Evolutionary conservation across 2,113 vertebrate genomes (phyloP).

Genomic region (Ochotona curzoniae): DNA sequence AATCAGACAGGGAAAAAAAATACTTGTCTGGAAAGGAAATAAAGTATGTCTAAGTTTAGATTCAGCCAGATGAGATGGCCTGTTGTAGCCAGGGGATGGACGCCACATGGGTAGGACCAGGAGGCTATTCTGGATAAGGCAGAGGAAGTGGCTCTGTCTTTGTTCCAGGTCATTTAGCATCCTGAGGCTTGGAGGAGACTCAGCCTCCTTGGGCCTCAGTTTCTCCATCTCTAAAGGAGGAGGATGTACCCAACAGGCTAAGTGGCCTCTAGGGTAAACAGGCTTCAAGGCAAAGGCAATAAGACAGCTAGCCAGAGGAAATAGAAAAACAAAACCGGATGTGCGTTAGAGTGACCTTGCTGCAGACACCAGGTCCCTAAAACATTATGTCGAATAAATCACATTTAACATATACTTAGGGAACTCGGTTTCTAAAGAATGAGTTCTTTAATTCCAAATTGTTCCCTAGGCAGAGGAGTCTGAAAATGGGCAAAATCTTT

Average conservation of each 20-base stretch:
- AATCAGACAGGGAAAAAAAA: slow-evolving; percentile 14
- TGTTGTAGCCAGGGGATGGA: not conserved
- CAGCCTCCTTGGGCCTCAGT: not conserved
- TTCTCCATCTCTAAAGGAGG: not conserved
- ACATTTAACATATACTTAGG: not conserved
- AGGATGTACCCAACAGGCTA: not conserved
- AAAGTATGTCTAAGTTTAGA: slow-evolving; percentile 49
- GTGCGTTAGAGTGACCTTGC: not conserved
- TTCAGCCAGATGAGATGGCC: not conserved
- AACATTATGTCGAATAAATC: not conserved
- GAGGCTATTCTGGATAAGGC: not conserved
- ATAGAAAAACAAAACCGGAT: not conserved
- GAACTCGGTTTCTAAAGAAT: slow-evolving; percentile 5
- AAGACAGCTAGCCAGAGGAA: not conserved
- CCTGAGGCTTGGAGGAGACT: not conserved
- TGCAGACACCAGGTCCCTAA: not conserved
- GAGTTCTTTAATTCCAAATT: not conserved
- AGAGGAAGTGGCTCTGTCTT: not conserved
- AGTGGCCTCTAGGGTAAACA: not conserved
- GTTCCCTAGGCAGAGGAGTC: not conserved
- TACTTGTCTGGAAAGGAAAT: slow-evolving; percentile 27
- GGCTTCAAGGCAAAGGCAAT: not conserved
- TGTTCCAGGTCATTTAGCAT: not conserved
- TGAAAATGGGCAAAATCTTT: not conserved
- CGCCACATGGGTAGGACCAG: not conserved